phyloP scores from a whole-genome alignment of 2,888 invertebrate genomes.

The Hololepta plana region DNA sequence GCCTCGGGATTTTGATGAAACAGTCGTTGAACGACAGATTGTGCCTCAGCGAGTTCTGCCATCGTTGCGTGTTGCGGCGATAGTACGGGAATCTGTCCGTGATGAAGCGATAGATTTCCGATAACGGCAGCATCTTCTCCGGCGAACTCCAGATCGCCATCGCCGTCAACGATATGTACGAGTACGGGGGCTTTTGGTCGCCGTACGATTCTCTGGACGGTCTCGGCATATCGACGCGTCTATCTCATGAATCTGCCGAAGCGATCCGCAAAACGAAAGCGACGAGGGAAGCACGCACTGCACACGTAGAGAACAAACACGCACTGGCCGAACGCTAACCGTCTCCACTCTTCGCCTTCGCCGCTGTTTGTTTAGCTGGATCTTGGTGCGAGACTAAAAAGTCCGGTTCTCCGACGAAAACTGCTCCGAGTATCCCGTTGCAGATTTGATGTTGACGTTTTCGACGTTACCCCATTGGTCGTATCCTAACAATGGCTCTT shows the following conservation, averaged over 20 bases:
- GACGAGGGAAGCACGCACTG: too few relatives aligned
- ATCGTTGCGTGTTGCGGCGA: slow-evolving; percentile 56
- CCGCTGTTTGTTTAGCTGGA: slow-evolving; percentile 1
- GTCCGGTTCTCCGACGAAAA: slow-evolving; percentile 6
- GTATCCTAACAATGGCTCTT: slow-evolving; percentile 13
- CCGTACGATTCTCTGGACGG: slow-evolving; percentile 90
- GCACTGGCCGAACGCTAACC: slow-evolving; percentile 3
- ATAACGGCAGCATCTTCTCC: slow-evolving; percentile 81
- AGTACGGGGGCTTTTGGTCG: slow-evolving; percentile 95
- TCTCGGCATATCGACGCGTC: slow-evolving; percentile 60
- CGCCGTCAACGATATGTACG: slow-evolving; percentile 91
- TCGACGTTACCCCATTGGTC: slow-evolving; percentile 12
- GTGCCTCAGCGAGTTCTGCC: slow-evolving; percentile 49
- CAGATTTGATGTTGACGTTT: too few relatives aligned
- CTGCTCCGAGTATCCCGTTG: too few relatives aligned
- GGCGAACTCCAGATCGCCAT: slow-evolving; percentile 96
- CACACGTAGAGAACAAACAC: too few relatives aligned
- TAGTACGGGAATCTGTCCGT: slow-evolving; percentile 75
- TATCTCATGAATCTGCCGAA: too few relatives aligned
- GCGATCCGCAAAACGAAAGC: too few relatives aligned
- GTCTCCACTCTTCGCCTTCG: slow-evolving; percentile 4
- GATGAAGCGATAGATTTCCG: slow-evolving; percentile 80
- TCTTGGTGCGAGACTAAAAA: slow-evolving; percentile 7
- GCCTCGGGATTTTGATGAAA: slow-evolving; percentile 53
- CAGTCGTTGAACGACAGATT: slow-evolving; percentile 64